A percentile compares a stretch with the other conserved stretches of the same genome.
Evolutionary conservation across 2,888 invertebrate genomes (phyloP).

Genomic region (Epirrita christyi): DNA sequence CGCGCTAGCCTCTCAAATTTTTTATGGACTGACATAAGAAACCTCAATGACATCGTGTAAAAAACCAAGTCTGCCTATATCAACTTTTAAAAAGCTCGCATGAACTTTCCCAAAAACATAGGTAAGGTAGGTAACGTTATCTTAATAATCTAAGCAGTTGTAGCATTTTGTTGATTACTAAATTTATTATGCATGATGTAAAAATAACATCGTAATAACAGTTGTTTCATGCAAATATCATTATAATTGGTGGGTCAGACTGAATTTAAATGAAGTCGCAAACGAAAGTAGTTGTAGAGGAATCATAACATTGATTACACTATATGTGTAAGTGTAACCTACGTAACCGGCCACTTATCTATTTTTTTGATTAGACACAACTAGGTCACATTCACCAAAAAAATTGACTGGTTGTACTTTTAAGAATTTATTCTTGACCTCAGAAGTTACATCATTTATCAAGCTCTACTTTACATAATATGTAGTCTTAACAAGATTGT

Average conservation of each 20-base stretch:
- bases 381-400: constrained; percentile 27
- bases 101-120: background rate
- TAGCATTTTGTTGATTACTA: background rate
- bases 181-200: constrained; percentile 29
- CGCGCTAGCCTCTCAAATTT: too few species aligned
- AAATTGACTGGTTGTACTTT: constrained; percentile 1
- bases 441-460: background rate
- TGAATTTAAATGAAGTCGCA: constrained; percentile 30
- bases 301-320: constrained; percentile 27
- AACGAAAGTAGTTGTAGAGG: constrained; percentile 24
- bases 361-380: constrained; percentile 33
- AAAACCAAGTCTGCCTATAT: background rate
- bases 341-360: constrained; percentile 34
- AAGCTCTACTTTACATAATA: background rate
- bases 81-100: background rate
- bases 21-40: background rate
- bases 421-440: constrained; percentile 5
- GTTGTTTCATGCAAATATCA: constrained; percentile 59
- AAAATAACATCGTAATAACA: constrained; percentile 44
- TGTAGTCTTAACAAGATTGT: background rate
- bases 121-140: too few species aligned
- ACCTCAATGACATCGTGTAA: background rate
- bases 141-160: background rate
- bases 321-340: constrained; percentile 10
- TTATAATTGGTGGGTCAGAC: constrained; percentile 56